These are phyloP conservation scores for Nesidiocoris tenuis DNA, from an alignment of 2,888 invertebrate genomes.

Conservation along the genomic window DNA sequence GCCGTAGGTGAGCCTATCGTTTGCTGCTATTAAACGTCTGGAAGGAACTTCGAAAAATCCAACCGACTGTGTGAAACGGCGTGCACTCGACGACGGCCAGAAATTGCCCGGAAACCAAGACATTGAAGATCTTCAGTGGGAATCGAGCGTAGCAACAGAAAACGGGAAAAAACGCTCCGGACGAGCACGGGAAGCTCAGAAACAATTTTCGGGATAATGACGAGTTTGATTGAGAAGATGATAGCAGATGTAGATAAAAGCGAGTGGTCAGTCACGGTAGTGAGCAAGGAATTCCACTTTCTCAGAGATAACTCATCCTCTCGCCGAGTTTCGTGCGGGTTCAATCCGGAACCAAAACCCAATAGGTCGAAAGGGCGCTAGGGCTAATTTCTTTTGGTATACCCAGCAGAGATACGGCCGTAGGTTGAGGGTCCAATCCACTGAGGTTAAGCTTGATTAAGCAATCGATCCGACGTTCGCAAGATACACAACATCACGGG, in stretches of 20 bases:
- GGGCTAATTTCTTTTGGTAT: not conserved
- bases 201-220: conserved; percentile 33
- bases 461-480: not conserved
- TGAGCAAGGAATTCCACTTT: conserved; percentile 27
- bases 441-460: not conserved
- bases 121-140: not conserved
- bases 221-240: conserved; percentile 28
- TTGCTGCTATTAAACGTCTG: not conserved
- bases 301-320: not conserved
- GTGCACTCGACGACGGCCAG: not conserved
- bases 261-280: conserved; percentile 28
- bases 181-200: not conserved
- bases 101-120: not conserved
- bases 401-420: not conserved
- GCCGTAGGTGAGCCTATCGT: not conserved
- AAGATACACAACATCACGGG: not conserved
- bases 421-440: not conserved
- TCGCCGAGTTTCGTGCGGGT: not conserved
- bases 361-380: not conserved
- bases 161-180: not conserved
- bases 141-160: not conserved
- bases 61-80: not conserved
- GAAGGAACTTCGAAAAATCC: not conserved
- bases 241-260: conserved; percentile 9
- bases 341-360: not conserved